Conservation (phyloP, 2,888 invertebrate genomes). For the Caenorhabditis drosophilae region DNA sequence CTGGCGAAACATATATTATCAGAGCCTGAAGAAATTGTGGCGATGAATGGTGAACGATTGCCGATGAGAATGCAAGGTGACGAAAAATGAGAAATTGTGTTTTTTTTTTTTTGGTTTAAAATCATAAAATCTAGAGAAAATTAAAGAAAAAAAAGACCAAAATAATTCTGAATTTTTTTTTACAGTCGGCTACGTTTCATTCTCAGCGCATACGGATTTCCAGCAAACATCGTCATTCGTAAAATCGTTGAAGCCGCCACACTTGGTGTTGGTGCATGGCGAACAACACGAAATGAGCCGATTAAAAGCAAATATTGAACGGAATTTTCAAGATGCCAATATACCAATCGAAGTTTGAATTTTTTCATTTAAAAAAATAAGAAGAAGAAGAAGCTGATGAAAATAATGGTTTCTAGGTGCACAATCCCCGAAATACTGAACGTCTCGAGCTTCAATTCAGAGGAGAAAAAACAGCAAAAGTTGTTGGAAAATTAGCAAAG, state of each 20-base stretch:
- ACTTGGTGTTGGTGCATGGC: constrained; percentile 96
- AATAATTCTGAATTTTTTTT: no score
- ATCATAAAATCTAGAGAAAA: no score
- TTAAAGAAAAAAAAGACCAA: no score
- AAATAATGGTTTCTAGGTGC: constrained; percentile 76
- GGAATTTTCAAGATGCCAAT: constrained; percentile 86
- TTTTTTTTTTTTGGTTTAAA: no score
- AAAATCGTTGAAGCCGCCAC: constrained; percentile 88
- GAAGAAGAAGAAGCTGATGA: no score
- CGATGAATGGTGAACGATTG: constrained; percentile 92
- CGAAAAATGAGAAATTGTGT: background rate
- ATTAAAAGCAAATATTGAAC: constrained; percentile 87
- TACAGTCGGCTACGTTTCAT: constrained; percentile 90
- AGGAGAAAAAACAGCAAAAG: constrained; percentile 97
- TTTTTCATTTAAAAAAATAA: background rate
- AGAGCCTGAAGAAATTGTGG: constrained; percentile 94
- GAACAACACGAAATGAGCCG: constrained; percentile 99
- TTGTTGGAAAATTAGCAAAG: constrained; percentile 88
- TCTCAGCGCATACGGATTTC: constrained; percentile 98
- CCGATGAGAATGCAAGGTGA: constrained; percentile 75
- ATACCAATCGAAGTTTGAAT: constrained; percentile 50
- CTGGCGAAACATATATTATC: constrained; percentile 82
- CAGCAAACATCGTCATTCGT: constrained; percentile 97
- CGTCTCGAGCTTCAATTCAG: constrained; percentile 89
- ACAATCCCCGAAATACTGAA: constrained; percentile 95